Conservation (phyloP, 1,140 invertebrate genomes). For the Scaptodrosophila lebanonensis region DNA sequence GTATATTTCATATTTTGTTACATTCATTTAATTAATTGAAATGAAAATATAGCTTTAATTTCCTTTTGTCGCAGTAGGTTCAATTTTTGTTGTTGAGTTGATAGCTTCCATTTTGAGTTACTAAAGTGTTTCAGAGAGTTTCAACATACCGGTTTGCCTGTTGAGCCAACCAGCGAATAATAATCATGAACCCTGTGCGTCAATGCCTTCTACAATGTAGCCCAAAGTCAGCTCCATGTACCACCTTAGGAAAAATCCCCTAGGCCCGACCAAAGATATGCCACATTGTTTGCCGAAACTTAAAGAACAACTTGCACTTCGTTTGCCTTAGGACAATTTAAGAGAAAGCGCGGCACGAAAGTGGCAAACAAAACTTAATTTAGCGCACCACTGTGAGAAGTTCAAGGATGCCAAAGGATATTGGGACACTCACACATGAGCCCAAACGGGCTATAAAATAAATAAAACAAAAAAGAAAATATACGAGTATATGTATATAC, state of each 20-base stretch:
- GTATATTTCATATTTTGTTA: too few relatives aligned
- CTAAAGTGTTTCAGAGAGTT: too few relatives aligned
- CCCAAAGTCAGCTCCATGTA: too few relatives aligned
- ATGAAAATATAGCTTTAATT: too few relatives aligned
- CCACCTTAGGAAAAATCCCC: neutral
- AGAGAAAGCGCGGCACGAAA: slow-evolving; percentile 12
- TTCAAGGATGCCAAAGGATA: slow-evolving; percentile 66
- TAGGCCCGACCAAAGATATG: slow-evolving; percentile 45
- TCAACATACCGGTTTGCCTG: too few relatives aligned
- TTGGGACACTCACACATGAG: slow-evolving; percentile 31
- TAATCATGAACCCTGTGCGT: too few relatives aligned
- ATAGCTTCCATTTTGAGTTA: too few relatives aligned
- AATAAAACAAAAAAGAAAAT: slow-evolving; percentile 58
- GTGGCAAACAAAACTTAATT: slow-evolving; percentile 68
- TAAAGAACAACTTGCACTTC: slow-evolving; percentile 71
- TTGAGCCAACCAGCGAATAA: too few relatives aligned
- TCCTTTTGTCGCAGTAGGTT: too few relatives aligned
- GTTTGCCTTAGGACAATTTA: slow-evolving; percentile 71
- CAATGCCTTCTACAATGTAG: too few relatives aligned
- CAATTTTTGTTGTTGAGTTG: too few relatives aligned
- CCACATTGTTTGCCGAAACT: slow-evolving; percentile 62
- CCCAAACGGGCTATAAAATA: slow-evolving; percentile 68
- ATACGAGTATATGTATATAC: slow-evolving; percentile 31
- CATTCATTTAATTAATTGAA: too few relatives aligned
- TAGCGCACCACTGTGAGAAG: slow-evolving; percentile 61